These are phyloP conservation scores for Alauda arvensis DNA, from an alignment of 2,797 vertebrate species.

Conservation along the genomic window DNA sequence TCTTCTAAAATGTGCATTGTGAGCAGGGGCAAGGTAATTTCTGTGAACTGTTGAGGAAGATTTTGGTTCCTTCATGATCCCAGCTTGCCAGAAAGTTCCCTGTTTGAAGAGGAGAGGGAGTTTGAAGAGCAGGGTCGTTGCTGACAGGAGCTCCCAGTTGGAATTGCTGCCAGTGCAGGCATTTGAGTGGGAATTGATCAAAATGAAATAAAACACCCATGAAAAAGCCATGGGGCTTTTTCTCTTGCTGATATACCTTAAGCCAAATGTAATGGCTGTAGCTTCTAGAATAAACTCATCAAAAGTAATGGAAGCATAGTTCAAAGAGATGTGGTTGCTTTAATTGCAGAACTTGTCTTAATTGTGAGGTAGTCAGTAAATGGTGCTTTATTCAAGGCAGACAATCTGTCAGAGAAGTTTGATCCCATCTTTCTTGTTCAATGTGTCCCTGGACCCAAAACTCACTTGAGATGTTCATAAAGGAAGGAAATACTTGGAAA, in stretches of 20 bases:
- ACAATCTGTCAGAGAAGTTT: neutral
- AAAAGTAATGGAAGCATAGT: neutral
- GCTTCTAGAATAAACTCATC: neutral
- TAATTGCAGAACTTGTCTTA: neutral
- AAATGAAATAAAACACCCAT: neutral
- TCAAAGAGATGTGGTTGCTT: neutral
- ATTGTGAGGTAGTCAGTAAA: neutral
- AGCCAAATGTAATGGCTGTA: neutral
- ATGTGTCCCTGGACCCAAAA: neutral
- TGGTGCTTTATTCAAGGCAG: neutral
- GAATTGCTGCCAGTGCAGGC: neutral
- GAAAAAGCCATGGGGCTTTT: neutral
- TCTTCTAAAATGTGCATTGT: neutral
- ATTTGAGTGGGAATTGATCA: neutral
- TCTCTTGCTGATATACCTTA: neutral
- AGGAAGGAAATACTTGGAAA: neutral
- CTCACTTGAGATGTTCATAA: neutral
- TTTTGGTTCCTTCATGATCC: neutral
- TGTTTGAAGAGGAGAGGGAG: neutral
- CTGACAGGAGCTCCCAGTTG: neutral
- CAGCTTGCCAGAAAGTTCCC: neutral
- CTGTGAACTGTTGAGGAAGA: neutral
- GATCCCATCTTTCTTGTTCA: neutral
- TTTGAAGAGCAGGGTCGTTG: rapidly evolving
- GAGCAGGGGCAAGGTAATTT: neutral